phyloP scores from a whole-genome alignment of 2,113 vertebrate genomes.

The Cichladusa arquata region DNA sequence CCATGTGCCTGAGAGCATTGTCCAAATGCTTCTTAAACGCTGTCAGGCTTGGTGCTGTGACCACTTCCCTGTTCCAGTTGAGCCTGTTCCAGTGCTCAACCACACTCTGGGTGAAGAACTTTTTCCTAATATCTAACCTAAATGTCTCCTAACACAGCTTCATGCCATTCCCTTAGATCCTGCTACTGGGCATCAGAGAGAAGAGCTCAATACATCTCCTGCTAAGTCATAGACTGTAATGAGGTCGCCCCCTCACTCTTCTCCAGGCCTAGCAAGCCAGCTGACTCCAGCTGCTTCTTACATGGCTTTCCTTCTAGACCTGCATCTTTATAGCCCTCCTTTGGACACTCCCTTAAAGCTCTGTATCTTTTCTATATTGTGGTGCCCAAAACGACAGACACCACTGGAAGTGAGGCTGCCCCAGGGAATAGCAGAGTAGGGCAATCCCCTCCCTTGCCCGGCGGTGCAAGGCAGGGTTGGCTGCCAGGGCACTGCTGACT shows the following conservation, averaged over 20 bases:
- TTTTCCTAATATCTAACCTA: background rate
- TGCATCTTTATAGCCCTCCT: background rate
- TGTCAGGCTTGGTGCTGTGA: background rate
- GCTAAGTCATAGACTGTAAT: background rate
- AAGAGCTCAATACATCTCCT: background rate
- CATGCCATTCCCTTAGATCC: background rate
- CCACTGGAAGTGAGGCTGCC: rapidly evolving
- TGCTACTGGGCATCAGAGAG: background rate
- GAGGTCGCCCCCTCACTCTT: background rate
- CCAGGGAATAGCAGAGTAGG: background rate
- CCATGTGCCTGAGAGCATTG: background rate
- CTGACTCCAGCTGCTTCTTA: background rate
- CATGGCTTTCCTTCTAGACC: background rate
- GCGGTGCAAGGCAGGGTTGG: background rate
- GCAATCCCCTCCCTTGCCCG: rapidly evolving
- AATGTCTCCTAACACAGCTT: background rate
- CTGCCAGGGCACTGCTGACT: background rate
- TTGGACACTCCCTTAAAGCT: background rate
- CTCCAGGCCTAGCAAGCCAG: background rate
- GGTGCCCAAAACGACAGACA: background rate
- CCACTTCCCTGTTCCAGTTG: background rate
- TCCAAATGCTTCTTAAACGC: background rate
- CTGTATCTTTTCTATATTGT: background rate
- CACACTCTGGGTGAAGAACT: background rate
- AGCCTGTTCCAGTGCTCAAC: background rate